These are phyloP conservation scores for Sebastes schlegelii DNA, from an alignment of 2,113 vertebrate genomes.

Conservation along the genomic window DNA sequence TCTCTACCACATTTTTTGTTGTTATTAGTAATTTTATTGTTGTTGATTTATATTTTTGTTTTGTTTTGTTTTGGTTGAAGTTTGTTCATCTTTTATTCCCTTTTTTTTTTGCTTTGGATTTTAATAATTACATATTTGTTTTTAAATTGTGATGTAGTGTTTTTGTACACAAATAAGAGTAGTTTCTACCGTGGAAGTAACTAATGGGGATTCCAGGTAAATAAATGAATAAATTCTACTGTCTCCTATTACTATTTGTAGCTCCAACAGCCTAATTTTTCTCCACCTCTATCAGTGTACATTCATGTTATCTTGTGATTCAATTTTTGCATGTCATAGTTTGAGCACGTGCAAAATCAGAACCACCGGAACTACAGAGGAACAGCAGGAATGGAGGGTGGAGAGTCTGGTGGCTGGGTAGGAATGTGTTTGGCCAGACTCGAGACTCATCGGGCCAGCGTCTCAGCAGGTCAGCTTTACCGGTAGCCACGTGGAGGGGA, in stretches of 20 bases:
- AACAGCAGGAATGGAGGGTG: slow-evolving; percentile 54
- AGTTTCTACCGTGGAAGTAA: too few species aligned
- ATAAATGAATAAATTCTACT: too few species aligned
- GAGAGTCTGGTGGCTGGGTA: slow-evolving; percentile 56
- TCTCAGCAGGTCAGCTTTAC: slow-evolving; percentile 52
- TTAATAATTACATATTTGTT: too few species aligned
- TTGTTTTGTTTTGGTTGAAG: too few species aligned
- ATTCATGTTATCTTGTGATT: background rate
- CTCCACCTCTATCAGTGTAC: background rate
- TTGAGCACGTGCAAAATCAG: background rate
- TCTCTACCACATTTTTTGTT: background rate
- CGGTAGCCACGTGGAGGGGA: slow-evolving; percentile 25
- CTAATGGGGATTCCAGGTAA: too few species aligned
- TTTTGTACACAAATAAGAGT: too few species aligned
- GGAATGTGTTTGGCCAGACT: slow-evolving; percentile 67
- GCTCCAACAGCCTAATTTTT: background rate
- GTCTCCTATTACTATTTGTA: background rate
- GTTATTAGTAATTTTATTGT: too few species aligned
- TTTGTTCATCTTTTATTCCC: too few species aligned
- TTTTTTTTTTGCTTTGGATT: too few species aligned
- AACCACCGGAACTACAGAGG: slow-evolving; percentile 21
- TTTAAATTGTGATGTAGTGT: too few species aligned
- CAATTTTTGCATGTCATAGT: background rate
- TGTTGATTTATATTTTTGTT: too few species aligned
- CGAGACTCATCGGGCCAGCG: slow-evolving; percentile 28